These are phyloP conservation scores for Yasuhikotakia modesta DNA, from an alignment of 2,797 vertebrate genomes.

Conservation along the genomic window DNA sequence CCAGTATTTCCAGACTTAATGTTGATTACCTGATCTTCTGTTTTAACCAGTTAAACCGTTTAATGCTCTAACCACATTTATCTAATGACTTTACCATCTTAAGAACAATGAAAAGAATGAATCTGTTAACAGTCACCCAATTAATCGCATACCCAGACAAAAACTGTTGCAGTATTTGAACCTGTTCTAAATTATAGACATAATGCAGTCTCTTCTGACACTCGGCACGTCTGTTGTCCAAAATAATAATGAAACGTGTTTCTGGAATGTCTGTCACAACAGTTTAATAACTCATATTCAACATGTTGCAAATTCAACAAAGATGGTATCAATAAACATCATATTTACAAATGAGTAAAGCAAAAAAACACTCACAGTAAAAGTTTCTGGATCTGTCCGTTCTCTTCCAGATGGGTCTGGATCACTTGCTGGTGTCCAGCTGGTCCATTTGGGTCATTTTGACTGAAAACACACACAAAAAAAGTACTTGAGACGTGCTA, in stretches of 20 bases:
- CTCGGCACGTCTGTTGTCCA: neutral
- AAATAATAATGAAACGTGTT: neutral
- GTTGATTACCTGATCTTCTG: neutral
- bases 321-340: neutral
- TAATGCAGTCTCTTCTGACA: neutral
- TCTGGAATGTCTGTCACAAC: neutral
- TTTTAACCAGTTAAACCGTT: neutral
- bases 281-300: neutral
- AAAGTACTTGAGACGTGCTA: neutral
- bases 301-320: neutral
- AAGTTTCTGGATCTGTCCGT: conserved; percentile 71
- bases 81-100: neutral
- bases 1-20: neutral
- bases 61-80: neutral
- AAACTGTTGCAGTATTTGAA: neutral
- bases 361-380: conserved; percentile 74
- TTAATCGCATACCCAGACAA: neutral
- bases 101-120: neutral
- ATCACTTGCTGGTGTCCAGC: conserved; percentile 83
- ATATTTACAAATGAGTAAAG: neutral
- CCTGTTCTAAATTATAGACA: neutral
- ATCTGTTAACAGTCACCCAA: conserved; percentile 4
- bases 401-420: conserved; percentile 78
- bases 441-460: conserved; percentile 88
- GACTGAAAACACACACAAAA: conserved; percentile 71